Conservation (phyloP, 2,797 vertebrate genomes). For the Sphaeramia orbicularis region DNA sequence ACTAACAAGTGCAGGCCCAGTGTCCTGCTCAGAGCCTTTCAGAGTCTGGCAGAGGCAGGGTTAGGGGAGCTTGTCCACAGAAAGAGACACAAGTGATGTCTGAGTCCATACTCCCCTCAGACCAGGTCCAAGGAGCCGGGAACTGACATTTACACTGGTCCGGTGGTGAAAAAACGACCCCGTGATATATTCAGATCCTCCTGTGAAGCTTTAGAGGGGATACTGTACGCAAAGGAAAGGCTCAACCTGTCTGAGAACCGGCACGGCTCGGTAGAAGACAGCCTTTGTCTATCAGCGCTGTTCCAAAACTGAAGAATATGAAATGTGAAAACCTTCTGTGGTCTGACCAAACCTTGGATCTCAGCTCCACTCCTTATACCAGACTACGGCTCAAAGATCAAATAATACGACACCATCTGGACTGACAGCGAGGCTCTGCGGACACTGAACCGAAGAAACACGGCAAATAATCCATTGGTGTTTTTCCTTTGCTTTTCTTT, state of each 20-base stretch:
- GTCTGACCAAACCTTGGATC: too few species aligned
- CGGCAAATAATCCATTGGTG: too few species aligned
- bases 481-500: too few species aligned
- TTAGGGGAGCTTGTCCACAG: constrained; percentile 42
- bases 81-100: constrained; percentile 54
- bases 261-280: constrained; percentile 4
- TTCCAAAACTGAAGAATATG: too few species aligned
- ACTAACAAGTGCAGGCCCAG: constrained; percentile 57
- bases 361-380: too few species aligned
- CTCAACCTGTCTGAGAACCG: constrained; percentile 31
- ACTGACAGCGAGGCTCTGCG: too few species aligned
- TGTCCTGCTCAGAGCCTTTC: constrained; percentile 62
- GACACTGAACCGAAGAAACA: too few species aligned
- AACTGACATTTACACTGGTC: constrained; percentile 56
- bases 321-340: too few species aligned
- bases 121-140: constrained; percentile 39
- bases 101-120: constrained; percentile 39
- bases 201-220: constrained; percentile 39
- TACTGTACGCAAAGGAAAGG: constrained; percentile 37
- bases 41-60: constrained; percentile 34
- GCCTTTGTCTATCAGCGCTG: too few species aligned
- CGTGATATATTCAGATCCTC: constrained; percentile 37
- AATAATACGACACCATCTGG: too few species aligned
- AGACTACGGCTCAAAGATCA: too few species aligned
- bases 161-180: constrained; percentile 50